These are phyloP conservation scores for Cryptoblepharus egeriae DNA, from an alignment of 2,797 vertebrate genomes.

Conservation along the genomic window DNA sequence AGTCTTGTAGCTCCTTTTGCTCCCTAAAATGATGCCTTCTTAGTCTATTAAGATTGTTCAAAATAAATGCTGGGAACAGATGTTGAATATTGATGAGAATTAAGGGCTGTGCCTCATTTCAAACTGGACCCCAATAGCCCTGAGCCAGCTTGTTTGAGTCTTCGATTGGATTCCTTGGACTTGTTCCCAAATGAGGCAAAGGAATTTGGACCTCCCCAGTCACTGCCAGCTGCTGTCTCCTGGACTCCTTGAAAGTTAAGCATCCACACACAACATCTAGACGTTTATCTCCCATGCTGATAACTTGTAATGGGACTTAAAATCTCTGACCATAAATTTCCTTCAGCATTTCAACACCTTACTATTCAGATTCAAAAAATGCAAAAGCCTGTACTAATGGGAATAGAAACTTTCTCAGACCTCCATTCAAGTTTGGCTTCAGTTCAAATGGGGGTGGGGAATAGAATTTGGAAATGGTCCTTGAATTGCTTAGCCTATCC, in stretches of 20 bases:
- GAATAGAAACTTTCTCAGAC: constrained; percentile 29
- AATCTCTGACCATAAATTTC: constrained; percentile 32
- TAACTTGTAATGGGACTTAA: constrained; percentile 27
- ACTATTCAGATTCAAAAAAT: constrained; percentile 12
- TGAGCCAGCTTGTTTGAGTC: constrained; percentile 7
- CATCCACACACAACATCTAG: background rate
- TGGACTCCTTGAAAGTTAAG: background rate
- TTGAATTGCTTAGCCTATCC: background rate
- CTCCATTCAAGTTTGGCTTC: constrained; percentile 16
- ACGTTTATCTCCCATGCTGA: constrained; percentile 26
- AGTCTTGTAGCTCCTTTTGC: background rate
- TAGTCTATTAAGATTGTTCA: constrained; percentile 4
- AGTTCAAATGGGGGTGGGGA: background rate
- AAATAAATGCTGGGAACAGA: constrained; percentile 15
- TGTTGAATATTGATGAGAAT: background rate
- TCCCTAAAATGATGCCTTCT: background rate
- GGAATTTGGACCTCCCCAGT: background rate
- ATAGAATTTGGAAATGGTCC: background rate
- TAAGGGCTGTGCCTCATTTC: background rate
- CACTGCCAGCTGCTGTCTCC: constrained; percentile 21
- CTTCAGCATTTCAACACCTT: constrained; percentile 24
- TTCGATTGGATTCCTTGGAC: background rate
- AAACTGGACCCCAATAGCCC: background rate
- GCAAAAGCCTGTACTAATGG: constrained; percentile 14
- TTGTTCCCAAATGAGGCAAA: background rate